Evolutionary conservation across 2,113 vertebrate species (phyloP), one percentile per base, ranked within the genome.

Genomic region (Alligator mississippiensis): DNA sequence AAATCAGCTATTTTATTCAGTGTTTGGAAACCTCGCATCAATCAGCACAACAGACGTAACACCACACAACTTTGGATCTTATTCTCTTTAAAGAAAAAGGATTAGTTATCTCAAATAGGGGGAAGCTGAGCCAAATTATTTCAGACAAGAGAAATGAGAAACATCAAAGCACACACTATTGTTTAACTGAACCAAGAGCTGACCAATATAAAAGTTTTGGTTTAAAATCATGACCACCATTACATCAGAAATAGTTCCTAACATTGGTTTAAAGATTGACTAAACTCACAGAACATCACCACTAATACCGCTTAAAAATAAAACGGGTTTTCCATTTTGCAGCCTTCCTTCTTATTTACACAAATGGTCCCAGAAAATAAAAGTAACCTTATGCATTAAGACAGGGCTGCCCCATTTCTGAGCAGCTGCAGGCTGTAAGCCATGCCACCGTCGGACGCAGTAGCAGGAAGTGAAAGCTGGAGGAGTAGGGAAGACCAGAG

Each of bases 161-260:
- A 92, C 91, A 92, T 62, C 55, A 92, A 95, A 95, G 64, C 24
- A 80, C 22, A 64, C 61, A 64, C 62, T 60, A 75, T 83, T 75
- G 62, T 88, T 93, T 96, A 92, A 78, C 25, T 90, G 2, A 16
- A 34, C 28, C 27, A 80, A 64, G 68, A 80, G 62, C 28, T 58
- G 92, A 84, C 5, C 86, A 89, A 93, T 92, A 7, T 10, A 38
- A 63, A 68, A 3, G 4, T 28, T 84, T 76, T 82, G 2, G 4
- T 8, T 84, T 77, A 55, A 28, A 91, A 80, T 80, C 16, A 38
- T 0, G 5, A 13, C 15, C 47, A 54, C 5, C 21, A 38, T 14
- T 15, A 25, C 30, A 79, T 82, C 0, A 21, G 2, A 61, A 62
- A 18, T 10, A 0, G 5, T 80, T 90, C 58, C 72, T 21, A 24